A percentile compares a stretch with the other conserved stretches of the same genome.
Conservation (phyloP, 2,888 invertebrate species). For the Scaptomyza tumidula region DNA sequence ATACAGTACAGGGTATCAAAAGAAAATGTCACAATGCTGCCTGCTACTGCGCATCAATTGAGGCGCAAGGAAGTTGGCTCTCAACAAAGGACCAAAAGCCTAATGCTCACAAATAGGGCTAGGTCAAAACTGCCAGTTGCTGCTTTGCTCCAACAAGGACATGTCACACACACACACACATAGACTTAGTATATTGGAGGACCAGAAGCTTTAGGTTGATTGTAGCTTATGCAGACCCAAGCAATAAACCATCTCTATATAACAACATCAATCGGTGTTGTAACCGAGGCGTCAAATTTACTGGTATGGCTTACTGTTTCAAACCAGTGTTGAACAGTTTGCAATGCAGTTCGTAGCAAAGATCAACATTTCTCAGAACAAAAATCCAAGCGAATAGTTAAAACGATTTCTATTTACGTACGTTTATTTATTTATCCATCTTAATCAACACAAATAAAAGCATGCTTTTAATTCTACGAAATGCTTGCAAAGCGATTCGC, state of each 20-base stretch:
- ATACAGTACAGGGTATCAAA: too few species aligned
- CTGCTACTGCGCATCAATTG: constrained; percentile 37
- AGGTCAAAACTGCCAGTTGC: constrained; percentile 55
- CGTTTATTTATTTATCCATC: too few species aligned
- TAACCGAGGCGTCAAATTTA: not conserved
- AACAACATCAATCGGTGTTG: constrained; percentile 1
- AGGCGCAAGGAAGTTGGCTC: constrained; percentile 37
- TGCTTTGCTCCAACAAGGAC: constrained; percentile 37
- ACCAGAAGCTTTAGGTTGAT: not conserved
- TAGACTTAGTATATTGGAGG: not conserved
- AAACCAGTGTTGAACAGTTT: not conserved
- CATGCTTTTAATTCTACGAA: too few species aligned
- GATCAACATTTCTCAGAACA: too few species aligned
- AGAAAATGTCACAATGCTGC: constrained; percentile 22
- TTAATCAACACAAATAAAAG: too few species aligned
- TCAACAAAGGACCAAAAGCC: constrained; percentile 43
- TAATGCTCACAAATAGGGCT: constrained; percentile 73
- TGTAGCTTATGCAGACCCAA: not conserved
- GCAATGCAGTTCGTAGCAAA: too few species aligned
- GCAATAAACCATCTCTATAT: constrained; percentile 1
- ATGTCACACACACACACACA: constrained; percentile 21
- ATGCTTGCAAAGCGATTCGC: too few species aligned
- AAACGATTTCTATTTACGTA: too few species aligned
- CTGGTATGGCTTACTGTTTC: not conserved
- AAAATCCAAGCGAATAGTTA: too few species aligned